Evolutionary conservation across 1,140 invertebrate species (phyloP), one percentile per base, ranked within the genome.

Genomic region (Micrasema minimum): DNA sequence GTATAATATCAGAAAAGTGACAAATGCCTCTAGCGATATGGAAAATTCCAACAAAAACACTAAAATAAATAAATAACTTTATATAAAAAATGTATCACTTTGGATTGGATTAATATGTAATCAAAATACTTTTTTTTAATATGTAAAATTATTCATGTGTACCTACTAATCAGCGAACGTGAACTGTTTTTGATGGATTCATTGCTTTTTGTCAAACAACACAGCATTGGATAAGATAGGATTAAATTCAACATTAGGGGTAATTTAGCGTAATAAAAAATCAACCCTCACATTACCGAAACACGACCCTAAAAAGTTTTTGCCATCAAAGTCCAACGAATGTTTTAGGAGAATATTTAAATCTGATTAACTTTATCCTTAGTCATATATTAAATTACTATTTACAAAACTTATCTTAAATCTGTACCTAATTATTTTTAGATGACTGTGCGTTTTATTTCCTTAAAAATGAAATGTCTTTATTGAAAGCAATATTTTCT

Each of bases 221-320:
- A 72, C 71, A 75, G 70, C 67, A 75, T 69, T 72, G 74, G 74
- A 72, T 72, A 75, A 75, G 74, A 75, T 75, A 72, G 74, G 74
- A 75, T 75, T 75, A 75, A 72, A 75, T 75, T 70, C 59, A 75
- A 72, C 74, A 75, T 72, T 68, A 68, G 71, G 74, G 70, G 74
- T 72, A 72, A 70, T 75, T 75, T 75, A 23, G 66, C 50, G 43
- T 48, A 62, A 51, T 68, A 72, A 75, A 75, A 75, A n/a, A 72
- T n/a, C 14, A 69, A 69, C 73, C 69, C 73, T 69, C 18, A 46
- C 57, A 23, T 18, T 53, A 55, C 18, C 51, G 26, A 51, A 50
- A 41, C 20, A 59, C 55, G 38, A 43, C 67, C 57, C 43, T 11
- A 31, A 1, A 64, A 2, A 51, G 59, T 69, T 67, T 69, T 69